These are phyloP conservation scores for Prochilodus magdalenae DNA, from an alignment of 2,113 vertebrate genomes.

Conservation along the genomic window DNA sequence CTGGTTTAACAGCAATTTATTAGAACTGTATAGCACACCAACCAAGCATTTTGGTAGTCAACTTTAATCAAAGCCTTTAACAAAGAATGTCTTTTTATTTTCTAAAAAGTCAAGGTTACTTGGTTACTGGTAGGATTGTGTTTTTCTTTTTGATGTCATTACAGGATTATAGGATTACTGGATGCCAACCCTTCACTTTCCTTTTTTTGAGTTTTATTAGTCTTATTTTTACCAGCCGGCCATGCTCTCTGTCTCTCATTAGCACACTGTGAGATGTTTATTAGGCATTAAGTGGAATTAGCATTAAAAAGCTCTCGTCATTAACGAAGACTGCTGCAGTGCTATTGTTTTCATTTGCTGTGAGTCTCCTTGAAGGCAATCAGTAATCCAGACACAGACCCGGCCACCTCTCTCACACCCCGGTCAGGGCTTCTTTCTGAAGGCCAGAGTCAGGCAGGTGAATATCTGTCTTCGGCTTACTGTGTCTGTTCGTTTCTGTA, in stretches of 20 bases:
- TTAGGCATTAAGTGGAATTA: slow-evolving; percentile 53
- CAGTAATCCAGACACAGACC: slow-evolving; percentile 13
- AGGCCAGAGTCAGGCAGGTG: neutral
- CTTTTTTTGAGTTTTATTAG: neutral
- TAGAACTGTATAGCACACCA: too few species aligned
- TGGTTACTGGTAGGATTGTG: neutral
- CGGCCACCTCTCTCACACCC: neutral
- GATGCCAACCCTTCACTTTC: neutral
- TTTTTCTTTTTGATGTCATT: neutral
- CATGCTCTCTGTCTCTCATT: slow-evolving; percentile 39
- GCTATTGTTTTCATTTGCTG: slow-evolving; percentile 38
- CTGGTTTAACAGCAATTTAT: too few species aligned
- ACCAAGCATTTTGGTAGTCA: too few species aligned
- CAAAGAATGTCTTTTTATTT: neutral
- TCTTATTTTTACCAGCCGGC: neutral
- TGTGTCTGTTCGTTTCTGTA: neutral
- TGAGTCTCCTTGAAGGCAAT: slow-evolving; percentile 40
- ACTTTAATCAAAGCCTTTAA: neutral
- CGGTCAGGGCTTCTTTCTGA: neutral
- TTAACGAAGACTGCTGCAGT: slow-evolving; percentile 36
- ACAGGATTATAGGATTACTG: neutral
- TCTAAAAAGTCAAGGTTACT: neutral
- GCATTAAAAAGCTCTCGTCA: slow-evolving; percentile 31
- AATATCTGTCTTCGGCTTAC: too few species aligned
- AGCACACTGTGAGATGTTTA: slow-evolving; percentile 25